A percentile compares a stretch with the other conserved stretches of the same genome.
Conservation (phyloP, 1,140 invertebrate species). For the fruit fly (Drosophila melanogaster) region DNA sequence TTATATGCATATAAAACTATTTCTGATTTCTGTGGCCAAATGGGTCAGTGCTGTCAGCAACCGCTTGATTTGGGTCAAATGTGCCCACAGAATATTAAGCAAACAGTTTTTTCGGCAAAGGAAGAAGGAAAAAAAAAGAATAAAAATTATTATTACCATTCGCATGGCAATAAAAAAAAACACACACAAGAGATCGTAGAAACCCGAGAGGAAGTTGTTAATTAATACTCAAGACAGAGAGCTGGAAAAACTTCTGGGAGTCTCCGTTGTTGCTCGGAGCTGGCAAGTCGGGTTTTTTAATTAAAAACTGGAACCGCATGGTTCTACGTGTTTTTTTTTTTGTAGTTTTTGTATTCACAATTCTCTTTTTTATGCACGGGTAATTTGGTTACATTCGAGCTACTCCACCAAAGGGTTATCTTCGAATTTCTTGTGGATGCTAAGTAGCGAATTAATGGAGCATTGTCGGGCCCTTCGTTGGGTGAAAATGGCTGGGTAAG, state of each 20-base stretch:
- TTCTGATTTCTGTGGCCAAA: slow-evolving; percentile 40
- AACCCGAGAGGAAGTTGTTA: slow-evolving; percentile 70
- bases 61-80: slow-evolving; percentile 73
- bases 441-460: slow-evolving; percentile 9
- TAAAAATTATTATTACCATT: slow-evolving; percentile 70
- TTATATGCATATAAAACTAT: slow-evolving; percentile 27
- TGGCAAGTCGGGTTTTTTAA: slow-evolving; percentile 50
- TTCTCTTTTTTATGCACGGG: slow-evolving; percentile 64
- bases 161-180: slow-evolving; percentile 57
- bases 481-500: background rate
- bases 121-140: slow-evolving; percentile 35
- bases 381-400: slow-evolving; percentile 68
- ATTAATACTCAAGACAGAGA: slow-evolving; percentile 65
- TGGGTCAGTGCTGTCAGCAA: slow-evolving; percentile 69
- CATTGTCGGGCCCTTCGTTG: slow-evolving; percentile 21
- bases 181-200: slow-evolving; percentile 29
- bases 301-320: slow-evolving; percentile 62
- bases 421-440: background rate
- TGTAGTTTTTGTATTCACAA: slow-evolving; percentile 35
- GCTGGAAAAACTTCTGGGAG: slow-evolving; percentile 57
- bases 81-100: slow-evolving; percentile 65
- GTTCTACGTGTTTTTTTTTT: slow-evolving; percentile 12
- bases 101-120: slow-evolving; percentile 24
- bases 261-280: slow-evolving; percentile 26
- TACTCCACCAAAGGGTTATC: slow-evolving; percentile 49